Evolutionary conservation across 2,113 vertebrate species (phyloP).

Genomic region (Aegotheles bennettii): DNA sequence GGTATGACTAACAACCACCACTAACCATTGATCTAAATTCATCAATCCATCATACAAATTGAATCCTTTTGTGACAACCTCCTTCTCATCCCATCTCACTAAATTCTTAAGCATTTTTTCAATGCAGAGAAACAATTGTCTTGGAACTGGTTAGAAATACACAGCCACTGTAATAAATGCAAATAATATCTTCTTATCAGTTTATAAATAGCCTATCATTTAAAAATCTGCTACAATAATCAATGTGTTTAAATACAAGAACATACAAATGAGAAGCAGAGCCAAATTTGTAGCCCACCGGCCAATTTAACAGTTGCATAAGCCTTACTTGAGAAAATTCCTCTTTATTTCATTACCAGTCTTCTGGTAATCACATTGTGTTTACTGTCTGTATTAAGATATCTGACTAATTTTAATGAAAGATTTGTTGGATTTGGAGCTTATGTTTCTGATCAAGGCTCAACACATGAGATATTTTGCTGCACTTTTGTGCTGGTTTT

Average conservation of each 20-base stretch:
- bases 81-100: background rate
- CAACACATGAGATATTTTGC: slow-evolving; percentile 7
- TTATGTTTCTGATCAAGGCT: slow-evolving; percentile 6
- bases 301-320: background rate
- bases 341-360: background rate
- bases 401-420: background rate
- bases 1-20: slow-evolving; percentile 22
- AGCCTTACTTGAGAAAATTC: background rate
- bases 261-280: background rate
- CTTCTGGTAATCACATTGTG: background rate
- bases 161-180: slow-evolving; percentile 43
- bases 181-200: background rate
- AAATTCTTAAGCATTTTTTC: slow-evolving; percentile 41
- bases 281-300: background rate
- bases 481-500: too few relatives aligned
- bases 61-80: slow-evolving; percentile 33
- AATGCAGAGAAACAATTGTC: slow-evolving; percentile 6
- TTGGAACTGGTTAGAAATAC: slow-evolving; percentile 48
- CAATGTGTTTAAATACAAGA: background rate
- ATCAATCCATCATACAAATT: slow-evolving; percentile 22
- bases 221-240: background rate
- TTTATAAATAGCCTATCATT: background rate
- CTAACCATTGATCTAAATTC: slow-evolving; percentile 53
- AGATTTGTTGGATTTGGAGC: background rate
- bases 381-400: background rate